A percentile compares a stretch with the other conserved stretches of the same genome.
phyloP scores from a whole-genome alignment of 1,140 invertebrate species.

The Alviniconcha marisindica region DNA sequence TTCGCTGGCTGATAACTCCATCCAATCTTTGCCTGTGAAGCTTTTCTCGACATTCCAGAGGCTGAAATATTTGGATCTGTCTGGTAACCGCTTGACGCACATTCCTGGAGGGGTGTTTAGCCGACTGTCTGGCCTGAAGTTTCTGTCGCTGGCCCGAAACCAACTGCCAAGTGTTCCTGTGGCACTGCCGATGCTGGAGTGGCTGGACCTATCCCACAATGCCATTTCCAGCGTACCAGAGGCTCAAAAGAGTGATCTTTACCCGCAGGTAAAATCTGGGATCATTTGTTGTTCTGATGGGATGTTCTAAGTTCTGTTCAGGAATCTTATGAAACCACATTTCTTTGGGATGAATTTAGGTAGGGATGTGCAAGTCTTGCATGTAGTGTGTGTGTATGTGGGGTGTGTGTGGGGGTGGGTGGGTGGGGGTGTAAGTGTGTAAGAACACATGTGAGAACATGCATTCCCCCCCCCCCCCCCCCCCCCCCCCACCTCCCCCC shows the following conservation, averaged over 20 bases:
- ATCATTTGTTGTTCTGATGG: background rate
- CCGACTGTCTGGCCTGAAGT: conserved; percentile 42
- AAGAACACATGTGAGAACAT: too few species aligned
- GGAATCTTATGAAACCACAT: background rate
- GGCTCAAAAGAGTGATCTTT: conserved; percentile 47
- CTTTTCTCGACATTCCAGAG: conserved; percentile 39
- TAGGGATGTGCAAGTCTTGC: background rate
- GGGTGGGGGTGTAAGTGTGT: too few species aligned
- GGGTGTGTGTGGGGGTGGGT: too few species aligned
- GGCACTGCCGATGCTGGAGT: conserved; percentile 55
- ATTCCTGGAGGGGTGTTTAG: conserved; percentile 41
- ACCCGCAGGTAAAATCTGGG: conserved; percentile 45
- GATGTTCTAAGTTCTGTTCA: background rate
- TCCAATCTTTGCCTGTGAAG: conserved; percentile 34
- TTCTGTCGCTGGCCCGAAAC: conserved; percentile 52
- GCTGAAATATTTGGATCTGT: conserved; percentile 55
- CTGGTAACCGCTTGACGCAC: conserved; percentile 46
- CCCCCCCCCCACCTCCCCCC: too few species aligned
- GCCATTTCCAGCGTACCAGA: conserved; percentile 44
- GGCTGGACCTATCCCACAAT: conserved; percentile 61
- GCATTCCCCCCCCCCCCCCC: too few species aligned
- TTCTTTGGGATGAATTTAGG: background rate
- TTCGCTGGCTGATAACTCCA: conserved; percentile 47
- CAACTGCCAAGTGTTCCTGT: conserved; percentile 38
- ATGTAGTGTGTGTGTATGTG: too few species aligned